Base-by-base conservation (phyloP, 2,888 invertebrate species). In the Bombylius discolor region DNA sequence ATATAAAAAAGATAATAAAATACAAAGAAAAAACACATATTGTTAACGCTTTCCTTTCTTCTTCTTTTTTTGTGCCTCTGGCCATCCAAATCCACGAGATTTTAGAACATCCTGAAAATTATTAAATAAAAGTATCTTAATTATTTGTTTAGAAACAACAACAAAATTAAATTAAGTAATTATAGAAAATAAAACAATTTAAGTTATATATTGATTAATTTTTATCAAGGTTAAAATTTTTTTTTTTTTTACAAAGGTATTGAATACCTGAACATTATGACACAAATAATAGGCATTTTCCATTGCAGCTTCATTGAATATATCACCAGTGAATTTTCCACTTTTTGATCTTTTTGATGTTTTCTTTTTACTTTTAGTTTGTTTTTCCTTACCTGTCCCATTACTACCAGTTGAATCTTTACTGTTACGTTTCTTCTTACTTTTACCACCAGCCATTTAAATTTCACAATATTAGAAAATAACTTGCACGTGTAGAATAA, bases 211-310 rank as follows among this genome's bases (percentile, higher is more conserved):
- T n/a, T n/a, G n/a, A n/a, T n/a, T n/a, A n/a, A n/a, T n/a, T n/a
- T n/a, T n/a, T n/a, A n/a, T n/a, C n/a, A n/a, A n/a, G n/a, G n/a
- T n/a, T n/a, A n/a, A n/a, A n/a, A n/a, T n/a, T 36, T 36, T 36
- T 36, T 36, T 36, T 36, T 23, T 23, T 36, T 9, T 6, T 36
- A 36, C 36, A 36, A 8, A 36, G 9, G 36, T 36, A 36, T 42
- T 23, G 1, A 77, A 67, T 14, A 88, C 87, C 72, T 92, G 92
- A 1, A 93, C 87, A 69, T 92, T 93, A 68, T 95, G 95, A 63
- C 94, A 94, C 1, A 89, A 90, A 67, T 89, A 90, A 70, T 95
- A 94, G 0, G 94, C 91, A 67, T 95, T 95, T 62, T 91, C 87
- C 90, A 95, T 93, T 0, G 92, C 93, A 4, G 87, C 85, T 64